These are phyloP conservation scores for Bilobella aurantiaca DNA, from an alignment of 1,140 invertebrate genomes.

Conservation along the genomic window DNA sequence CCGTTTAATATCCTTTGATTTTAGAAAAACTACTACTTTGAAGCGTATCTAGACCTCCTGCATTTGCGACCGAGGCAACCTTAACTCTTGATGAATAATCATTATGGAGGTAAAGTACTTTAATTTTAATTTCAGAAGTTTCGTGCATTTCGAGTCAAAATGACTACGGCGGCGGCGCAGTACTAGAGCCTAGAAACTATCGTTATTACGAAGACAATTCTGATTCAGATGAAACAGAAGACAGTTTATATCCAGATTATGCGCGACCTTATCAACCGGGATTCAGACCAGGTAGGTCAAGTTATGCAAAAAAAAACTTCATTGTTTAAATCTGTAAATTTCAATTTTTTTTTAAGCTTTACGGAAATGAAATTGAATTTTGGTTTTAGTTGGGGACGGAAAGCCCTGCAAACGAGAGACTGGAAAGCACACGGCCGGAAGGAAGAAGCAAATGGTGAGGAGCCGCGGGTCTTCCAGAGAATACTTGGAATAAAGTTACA, in stretches of 20 bases:
- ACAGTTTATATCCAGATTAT: constrained; percentile 19
- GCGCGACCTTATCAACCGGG: constrained; percentile 21
- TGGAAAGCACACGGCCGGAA: constrained; percentile 8
- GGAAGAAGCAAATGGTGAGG: constrained; percentile 11
- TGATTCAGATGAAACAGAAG: constrained; percentile 23
- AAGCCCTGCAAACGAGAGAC: not conserved
- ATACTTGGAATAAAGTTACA: constrained; percentile 14
- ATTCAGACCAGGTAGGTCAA: not conserved
- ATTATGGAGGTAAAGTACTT: not conserved
- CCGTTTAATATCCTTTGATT: no score
- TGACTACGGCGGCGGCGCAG: not conserved
- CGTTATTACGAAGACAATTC: constrained; percentile 19
- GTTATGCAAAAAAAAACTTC: not conserved
- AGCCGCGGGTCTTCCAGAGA: constrained; percentile 12
- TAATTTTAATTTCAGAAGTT: constrained; percentile 12
- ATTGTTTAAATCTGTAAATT: no score
- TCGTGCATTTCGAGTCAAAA: constrained; percentile 9
- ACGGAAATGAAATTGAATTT: not conserved
- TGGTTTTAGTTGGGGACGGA: not conserved
- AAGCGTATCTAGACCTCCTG: no score
- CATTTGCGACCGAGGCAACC: no score
- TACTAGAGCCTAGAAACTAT: constrained; percentile 1
- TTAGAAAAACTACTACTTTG: no score
- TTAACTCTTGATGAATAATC: not conserved
- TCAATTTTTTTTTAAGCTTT: constrained; percentile 3